Evolutionary conservation across 2,797 vertebrate genomes (phyloP).

Genomic region (Lophotriccus pileatus): DNA sequence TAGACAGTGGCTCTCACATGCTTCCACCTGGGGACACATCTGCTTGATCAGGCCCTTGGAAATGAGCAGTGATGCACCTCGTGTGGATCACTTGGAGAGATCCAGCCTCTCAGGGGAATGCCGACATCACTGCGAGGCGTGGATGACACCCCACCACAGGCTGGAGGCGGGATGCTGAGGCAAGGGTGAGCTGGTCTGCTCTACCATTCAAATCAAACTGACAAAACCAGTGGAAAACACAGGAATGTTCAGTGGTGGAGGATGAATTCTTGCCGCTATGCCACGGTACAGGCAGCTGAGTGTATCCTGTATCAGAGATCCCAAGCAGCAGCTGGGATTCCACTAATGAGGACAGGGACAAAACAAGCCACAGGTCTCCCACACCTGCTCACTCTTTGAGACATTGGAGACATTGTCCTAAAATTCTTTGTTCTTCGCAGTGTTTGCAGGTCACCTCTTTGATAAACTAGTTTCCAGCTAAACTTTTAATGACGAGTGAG

Average conservation of each 20-base stretch:
- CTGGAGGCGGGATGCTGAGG: neutral
- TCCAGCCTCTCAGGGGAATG: neutral
- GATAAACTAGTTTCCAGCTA: conserved; percentile 17
- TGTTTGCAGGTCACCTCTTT: neutral
- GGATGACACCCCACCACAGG: neutral
- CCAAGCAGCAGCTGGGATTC: neutral
- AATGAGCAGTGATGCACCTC: neutral
- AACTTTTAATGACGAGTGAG: neutral
- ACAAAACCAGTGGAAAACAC: neutral
- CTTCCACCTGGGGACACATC: neutral
- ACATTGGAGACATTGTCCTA: neutral
- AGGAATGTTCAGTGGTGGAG: neutral
- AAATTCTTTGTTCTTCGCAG: neutral
- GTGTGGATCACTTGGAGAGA: neutral
- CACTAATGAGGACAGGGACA: neutral
- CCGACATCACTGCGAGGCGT: neutral
- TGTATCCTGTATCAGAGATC: neutral
- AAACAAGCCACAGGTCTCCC: accelerated
- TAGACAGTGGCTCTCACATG: neutral
- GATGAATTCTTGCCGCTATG: accelerated
- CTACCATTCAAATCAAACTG: neutral
- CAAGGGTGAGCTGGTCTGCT: neutral
- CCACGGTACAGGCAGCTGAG: accelerated
- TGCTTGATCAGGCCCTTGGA: neutral
- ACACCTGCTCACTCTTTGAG: neutral